Conservation (phyloP, 2,888 invertebrate genomes). For the Nomada ferruginata region DNA sequence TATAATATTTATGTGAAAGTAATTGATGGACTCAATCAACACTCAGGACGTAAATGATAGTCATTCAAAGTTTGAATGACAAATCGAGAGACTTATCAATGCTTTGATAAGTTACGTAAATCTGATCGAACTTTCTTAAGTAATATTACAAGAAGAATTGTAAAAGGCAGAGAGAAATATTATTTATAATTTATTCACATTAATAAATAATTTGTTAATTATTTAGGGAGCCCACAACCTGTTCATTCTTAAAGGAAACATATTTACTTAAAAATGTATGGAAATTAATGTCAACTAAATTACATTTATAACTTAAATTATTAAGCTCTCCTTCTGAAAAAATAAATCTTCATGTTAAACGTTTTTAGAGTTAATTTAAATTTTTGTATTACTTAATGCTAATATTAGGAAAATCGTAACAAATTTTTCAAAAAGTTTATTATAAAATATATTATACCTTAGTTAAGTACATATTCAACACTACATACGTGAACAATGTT, state of each 20-base stretch:
- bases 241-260: not conserved
- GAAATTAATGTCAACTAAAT: not conserved
- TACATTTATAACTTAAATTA: no score
- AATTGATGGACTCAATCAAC: not conserved
- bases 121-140: not conserved
- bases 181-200: not conserved
- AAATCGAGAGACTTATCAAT: no score
- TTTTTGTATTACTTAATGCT: no score
- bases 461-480: slow-evolving; percentile 82
- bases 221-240: not conserved
- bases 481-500: slow-evolving; percentile 76
- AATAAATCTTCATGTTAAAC: no score
- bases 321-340: no score
- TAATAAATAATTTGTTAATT: not conserved
- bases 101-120: not conserved
- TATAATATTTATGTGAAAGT: not conserved
- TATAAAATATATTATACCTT: slow-evolving; percentile 83
- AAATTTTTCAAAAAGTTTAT: slow-evolving; percentile 77
- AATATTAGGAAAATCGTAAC: not conserved
- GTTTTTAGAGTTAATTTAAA: no score
- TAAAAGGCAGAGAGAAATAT: not conserved
- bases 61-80: not conserved
- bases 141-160: not conserved
- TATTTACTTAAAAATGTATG: not conserved
- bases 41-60: not conserved